Base-by-base conservation (phyloP, 2,113 vertebrate genomes). In the Perca fluviatilis region DNA sequence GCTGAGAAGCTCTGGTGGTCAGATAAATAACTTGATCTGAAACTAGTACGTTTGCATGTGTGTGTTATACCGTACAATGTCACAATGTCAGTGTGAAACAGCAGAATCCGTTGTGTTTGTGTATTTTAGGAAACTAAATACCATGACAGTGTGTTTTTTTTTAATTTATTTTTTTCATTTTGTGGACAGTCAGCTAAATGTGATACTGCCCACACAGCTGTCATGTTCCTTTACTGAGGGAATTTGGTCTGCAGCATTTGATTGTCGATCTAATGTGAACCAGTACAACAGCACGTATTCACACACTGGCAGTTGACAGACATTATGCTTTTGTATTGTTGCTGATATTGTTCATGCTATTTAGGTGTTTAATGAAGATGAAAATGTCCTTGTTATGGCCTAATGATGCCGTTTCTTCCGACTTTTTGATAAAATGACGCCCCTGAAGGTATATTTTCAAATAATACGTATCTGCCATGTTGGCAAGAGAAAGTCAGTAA, bases 221-320 rank as follows among this genome's bases (percentile, higher is more conserved):
- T 66, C 19, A 46, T 36, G 2, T 25, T 73, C 27, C 27, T 49
- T 36, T 23, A 21, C 10, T 14, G 27, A 50, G 60, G 58, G 56
- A 58, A 50, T 51, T 43, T 67, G 18, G 7, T 82, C 51, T 56
- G 54, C 49, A 80, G 62, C 40, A 73, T 80, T 61, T 63, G 73
- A 66, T 30, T 72, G n/a, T 67, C 27, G 56, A 21, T 50, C 40
- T 49, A 36, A 62, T 36, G 67, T 53, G 13, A 43, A 50, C 15
- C 16, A 46, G 14, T 6, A 8, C 8, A 74, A 16, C 43, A 51
- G 46, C 60, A 18, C 56, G 16, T 27, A 25, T 69, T 50, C 33
- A 5, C 75, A 66, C 33, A 60, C 23, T n/a, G 58, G 11, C 10
- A 49, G 30, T 16, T 18, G 51, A 51, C 27, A 49, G 12, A 27